phyloP scores from a whole-genome alignment of 2,888 invertebrate species.

The Caenorhabditis becei region DNA sequence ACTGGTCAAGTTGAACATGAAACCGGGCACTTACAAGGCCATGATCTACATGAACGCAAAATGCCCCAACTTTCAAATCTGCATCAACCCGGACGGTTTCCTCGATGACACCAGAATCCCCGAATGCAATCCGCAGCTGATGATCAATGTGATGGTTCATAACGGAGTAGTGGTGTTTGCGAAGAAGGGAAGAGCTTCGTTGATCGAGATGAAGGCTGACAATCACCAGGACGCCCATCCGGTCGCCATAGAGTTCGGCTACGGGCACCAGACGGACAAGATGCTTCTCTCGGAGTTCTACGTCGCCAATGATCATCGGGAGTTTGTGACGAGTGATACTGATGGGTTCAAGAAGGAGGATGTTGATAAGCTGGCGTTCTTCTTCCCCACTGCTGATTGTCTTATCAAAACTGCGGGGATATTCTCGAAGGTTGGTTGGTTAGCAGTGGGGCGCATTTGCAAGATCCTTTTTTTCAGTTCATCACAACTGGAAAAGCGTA shows the following conservation, averaged over 20 bases:
- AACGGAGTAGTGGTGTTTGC: slow-evolving; percentile 24
- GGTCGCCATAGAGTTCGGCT: slow-evolving; percentile 33
- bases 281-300: slow-evolving; percentile 12
- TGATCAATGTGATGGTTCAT: slow-evolving; percentile 23
- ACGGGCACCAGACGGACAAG: not conserved
- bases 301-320: slow-evolving; percentile 40
- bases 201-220: slow-evolving; percentile 19
- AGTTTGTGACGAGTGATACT: slow-evolving; percentile 33
- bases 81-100: not conserved
- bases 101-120: not conserved
- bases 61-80: slow-evolving; percentile 24
- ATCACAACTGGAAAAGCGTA: slow-evolving; percentile 13
- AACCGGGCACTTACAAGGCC: not conserved
- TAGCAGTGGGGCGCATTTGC: too few species aligned
- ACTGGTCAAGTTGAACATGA: slow-evolving; percentile 23
- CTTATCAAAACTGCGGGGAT: slow-evolving; percentile 1
- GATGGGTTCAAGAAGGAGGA: not conserved
- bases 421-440: slow-evolving; percentile 24
- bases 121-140: not conserved
- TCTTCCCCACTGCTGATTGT: slow-evolving; percentile 14
- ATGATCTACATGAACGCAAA: slow-evolving; percentile 18
- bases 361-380: not conserved
- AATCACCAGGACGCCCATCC: not conserved
- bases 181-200: slow-evolving; percentile 28
- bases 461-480: slow-evolving; percentile 9